A percentile compares a stretch with the other conserved stretches of the same genome.
phyloP scores from a whole-genome alignment of 2,888 invertebrate genomes.

The Amphipyra tragopoginis region DNA sequence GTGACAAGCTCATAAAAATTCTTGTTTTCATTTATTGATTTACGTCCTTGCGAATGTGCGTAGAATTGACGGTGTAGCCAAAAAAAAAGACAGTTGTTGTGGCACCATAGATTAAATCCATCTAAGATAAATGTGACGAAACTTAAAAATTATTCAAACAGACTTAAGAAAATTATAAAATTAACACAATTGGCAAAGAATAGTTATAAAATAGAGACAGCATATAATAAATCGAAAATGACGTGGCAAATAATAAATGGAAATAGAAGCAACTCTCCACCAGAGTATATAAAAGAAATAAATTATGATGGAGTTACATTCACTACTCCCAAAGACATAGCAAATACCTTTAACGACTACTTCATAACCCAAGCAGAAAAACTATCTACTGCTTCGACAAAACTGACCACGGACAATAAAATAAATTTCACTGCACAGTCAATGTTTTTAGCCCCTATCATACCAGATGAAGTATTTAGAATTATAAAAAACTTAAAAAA shows the following conservation, averaged over 20 bases:
- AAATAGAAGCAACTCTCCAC: constrained; percentile 2
- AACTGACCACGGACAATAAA: too few species aligned
- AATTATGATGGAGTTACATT: background rate
- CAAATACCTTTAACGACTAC: constrained; percentile 12
- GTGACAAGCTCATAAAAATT: too few species aligned
- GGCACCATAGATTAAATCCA: constrained; percentile 2
- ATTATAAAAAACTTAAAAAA: constrained; percentile 6
- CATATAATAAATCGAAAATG: constrained; percentile 15
- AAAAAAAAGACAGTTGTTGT: constrained; percentile 1
- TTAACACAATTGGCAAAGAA: constrained; percentile 4
- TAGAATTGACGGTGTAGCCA: background rate
- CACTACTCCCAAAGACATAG: constrained; percentile 4
- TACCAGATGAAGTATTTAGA: constrained; percentile 5
- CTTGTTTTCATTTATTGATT: too few species aligned
- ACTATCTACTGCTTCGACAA: background rate
- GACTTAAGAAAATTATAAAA: constrained; percentile 5
- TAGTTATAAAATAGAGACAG: constrained; percentile 7
- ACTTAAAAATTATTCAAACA: background rate
- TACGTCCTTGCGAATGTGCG: too few species aligned
- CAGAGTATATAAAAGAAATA: background rate
- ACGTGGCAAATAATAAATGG: constrained; percentile 7
- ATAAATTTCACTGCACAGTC: background rate
- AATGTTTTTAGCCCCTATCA: constrained; percentile 17
- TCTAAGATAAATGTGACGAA: constrained; percentile 1
- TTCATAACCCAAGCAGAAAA: constrained; percentile 3